phyloP scores from a whole-genome alignment of 2,888 invertebrate genomes.

The Apamea monoglypha region DNA sequence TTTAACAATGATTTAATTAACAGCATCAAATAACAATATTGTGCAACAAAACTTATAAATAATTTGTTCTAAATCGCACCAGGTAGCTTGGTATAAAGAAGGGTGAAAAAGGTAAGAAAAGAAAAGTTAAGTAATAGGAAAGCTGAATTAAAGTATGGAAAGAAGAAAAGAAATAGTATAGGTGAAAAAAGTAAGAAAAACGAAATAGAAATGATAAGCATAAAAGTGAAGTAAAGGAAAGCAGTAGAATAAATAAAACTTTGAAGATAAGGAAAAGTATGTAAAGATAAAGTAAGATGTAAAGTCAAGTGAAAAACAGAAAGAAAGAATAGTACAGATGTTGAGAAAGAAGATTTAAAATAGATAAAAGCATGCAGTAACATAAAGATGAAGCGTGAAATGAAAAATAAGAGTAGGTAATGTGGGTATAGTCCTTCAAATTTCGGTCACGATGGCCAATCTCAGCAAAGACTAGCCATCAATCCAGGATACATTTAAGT shows the following conservation, averaged over 20 bases:
- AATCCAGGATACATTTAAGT: neutral
- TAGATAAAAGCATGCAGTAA: conserved; percentile 1
- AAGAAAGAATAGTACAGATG: neutral
- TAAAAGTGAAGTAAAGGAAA: neutral
- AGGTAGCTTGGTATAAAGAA: conserved; percentile 72
- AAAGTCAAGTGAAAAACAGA: neutral
- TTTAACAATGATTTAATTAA: conserved; percentile 76
- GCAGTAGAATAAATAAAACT: neutral
- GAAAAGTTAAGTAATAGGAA: conserved; percentile 3
- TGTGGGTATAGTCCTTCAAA: neutral
- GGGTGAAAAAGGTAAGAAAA: neutral
- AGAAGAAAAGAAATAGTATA: conserved; percentile 10
- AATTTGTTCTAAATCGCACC: conserved; percentile 78
- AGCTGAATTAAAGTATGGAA: neutral
- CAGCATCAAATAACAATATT: conserved; percentile 73
- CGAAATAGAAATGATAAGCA: neutral
- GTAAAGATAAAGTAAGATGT: neutral
- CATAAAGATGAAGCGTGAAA: conserved; percentile 7
- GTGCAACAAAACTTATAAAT: conserved; percentile 70
- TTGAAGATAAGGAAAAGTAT: neutral
- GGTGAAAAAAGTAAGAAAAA: conserved; percentile 3
- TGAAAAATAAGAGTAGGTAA: neutral
- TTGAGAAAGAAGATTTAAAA: conserved; percentile 1
- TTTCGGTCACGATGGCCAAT: neutral
- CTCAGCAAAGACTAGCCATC: neutral